A percentile compares a stretch with the other conserved stretches of the same genome.
phyloP scores from a whole-genome alignment of 2,888 invertebrate species.

The Frankliniella intonsa region DNA sequence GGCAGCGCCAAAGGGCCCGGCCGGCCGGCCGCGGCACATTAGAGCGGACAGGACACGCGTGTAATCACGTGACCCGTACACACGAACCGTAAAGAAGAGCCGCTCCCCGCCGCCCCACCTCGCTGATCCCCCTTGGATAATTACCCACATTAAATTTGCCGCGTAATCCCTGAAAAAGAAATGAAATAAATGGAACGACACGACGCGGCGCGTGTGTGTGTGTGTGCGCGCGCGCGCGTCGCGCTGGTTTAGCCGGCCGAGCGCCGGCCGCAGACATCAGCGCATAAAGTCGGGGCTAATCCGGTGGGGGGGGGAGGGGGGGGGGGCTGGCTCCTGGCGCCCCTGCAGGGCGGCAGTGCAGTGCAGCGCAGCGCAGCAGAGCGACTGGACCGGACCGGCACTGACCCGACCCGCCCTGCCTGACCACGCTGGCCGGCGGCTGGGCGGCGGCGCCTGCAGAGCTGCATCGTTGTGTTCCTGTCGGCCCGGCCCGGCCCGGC shows the following conservation, averaged over 20 bases:
- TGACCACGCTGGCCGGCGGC: too few species aligned
- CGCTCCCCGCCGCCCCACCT: background rate
- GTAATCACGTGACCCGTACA: background rate
- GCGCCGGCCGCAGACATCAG: slow-evolving; percentile 7
- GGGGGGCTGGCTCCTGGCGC: background rate
- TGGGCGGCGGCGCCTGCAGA: too few species aligned
- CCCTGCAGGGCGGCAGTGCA: background rate
- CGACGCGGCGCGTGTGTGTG: background rate
- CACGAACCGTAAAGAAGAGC: background rate
- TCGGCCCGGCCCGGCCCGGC: too few species aligned
- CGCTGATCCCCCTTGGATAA: background rate
- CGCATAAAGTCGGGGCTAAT: slow-evolving; percentile 19
- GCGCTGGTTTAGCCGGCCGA: background rate
- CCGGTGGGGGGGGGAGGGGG: background rate
- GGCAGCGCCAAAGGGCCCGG: too few species aligned
- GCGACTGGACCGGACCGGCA: too few species aligned
- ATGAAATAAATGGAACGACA: slow-evolving; percentile 21
- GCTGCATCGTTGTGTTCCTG: too few species aligned
- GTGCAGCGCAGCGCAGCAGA: background rate
- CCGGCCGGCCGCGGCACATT: too few species aligned
- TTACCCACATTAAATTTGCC: slow-evolving; percentile 25
- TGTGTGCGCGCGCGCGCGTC: background rate
- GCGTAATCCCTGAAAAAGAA: slow-evolving; percentile 16
- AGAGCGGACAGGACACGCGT: too few species aligned
- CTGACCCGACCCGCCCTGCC: too few species aligned